These are phyloP conservation scores for Villa cingulata DNA, from an alignment of 2,888 invertebrate species.

Conservation along the genomic window DNA sequence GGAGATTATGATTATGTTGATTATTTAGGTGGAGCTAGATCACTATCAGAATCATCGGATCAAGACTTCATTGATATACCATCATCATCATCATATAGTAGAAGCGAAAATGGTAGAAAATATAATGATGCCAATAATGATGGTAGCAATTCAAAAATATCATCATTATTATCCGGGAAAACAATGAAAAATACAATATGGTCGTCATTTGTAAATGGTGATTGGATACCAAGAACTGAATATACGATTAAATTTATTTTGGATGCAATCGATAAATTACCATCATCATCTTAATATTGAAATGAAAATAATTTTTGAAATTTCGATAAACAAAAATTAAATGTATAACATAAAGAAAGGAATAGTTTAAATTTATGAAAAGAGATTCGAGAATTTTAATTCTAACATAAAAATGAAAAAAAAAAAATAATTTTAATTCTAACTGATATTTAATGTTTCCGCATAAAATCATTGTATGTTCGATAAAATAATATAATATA, in stretches of 20 bases:
- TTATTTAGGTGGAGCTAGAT: slow-evolving; percentile 53
- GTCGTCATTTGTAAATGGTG: slow-evolving; percentile 16
- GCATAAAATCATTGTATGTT: no score
- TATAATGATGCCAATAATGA: neutral
- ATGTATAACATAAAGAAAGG: no score
- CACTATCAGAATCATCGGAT: slow-evolving; percentile 32
- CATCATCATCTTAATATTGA: no score
- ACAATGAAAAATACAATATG: slow-evolving; percentile 5
- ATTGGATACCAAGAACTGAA: slow-evolving; percentile 27
- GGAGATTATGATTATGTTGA: slow-evolving; percentile 65
- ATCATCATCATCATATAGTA: slow-evolving; percentile 3
- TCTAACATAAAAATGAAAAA: no score
- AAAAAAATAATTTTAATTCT: no score
- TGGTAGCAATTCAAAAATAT: neutral
- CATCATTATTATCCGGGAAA: slow-evolving; percentile 2
- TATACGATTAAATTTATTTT: slow-evolving; percentile 32
- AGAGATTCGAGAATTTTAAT: no score
- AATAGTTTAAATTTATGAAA: no score
- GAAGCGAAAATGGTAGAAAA: no score
- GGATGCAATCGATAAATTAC: slow-evolving; percentile 34
- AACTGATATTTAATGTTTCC: no score
- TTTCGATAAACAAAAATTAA: no score
- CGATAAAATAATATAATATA: no score
- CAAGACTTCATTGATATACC: slow-evolving; percentile 32
- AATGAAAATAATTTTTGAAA: no score